Conservation (phyloP, 2,888 invertebrate species). For the Nymphalis urticae region DNA sequence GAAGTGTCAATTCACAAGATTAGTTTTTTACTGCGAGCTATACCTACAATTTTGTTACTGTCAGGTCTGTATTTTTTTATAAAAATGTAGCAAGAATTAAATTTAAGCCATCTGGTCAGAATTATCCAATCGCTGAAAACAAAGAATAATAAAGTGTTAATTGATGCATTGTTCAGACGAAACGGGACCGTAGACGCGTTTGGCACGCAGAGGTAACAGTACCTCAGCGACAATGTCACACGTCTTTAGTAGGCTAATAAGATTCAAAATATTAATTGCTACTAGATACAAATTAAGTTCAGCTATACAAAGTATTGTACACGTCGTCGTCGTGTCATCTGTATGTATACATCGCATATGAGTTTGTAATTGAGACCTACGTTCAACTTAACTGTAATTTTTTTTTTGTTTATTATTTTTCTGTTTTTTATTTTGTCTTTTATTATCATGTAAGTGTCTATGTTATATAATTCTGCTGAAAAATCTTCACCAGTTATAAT, state of each 20-base stretch:
- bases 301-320: neutral
- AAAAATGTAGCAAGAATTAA: neutral
- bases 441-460: too few relatives aligned
- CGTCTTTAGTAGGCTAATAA: slow-evolving; percentile 48
- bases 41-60: too few relatives aligned
- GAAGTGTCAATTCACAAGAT: too few relatives aligned
- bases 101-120: slow-evolving; percentile 5
- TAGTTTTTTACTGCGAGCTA: too few relatives aligned
- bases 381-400: too few relatives aligned
- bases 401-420: too few relatives aligned
- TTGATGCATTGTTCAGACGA: slow-evolving; percentile 61
- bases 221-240: slow-evolving; percentile 57
- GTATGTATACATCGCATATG: too few relatives aligned
- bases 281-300: slow-evolving; percentile 28
- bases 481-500: too few relatives aligned
- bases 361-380: too few relatives aligned
- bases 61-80: neutral
- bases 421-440: too few relatives aligned
- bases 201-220: slow-evolving; percentile 66
- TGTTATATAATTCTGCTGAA: too few relatives aligned
- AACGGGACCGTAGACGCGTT: slow-evolving; percentile 52
- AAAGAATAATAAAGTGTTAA: slow-evolving; percentile 70
- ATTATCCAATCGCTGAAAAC: slow-evolving; percentile 40
- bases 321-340: too few relatives aligned
- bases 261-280: slow-evolving; percentile 42